Evolutionary conservation across 1,140 invertebrate species (phyloP).

Genomic region (Berghia stephanieae): DNA sequence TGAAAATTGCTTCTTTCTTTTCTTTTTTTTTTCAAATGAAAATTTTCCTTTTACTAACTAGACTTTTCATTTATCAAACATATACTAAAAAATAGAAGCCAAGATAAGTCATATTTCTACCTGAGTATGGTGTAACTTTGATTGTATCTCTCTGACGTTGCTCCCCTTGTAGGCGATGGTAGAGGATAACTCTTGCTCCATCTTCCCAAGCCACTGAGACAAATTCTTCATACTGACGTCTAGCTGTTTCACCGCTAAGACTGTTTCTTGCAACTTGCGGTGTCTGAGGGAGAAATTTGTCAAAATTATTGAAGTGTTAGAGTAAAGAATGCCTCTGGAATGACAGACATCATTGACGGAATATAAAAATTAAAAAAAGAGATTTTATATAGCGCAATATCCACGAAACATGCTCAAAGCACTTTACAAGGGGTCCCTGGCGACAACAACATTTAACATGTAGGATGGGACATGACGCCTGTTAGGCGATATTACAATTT

Average conservation of each 20-base stretch:
- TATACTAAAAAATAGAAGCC: no score
- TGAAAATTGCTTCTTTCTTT: neutral
- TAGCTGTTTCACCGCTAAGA: constrained; percentile 69
- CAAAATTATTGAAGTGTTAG: no score
- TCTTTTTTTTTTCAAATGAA: no score
- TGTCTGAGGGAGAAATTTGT: constrained; percentile 72
- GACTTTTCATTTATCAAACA: no score
- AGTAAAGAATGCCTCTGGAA: no score
- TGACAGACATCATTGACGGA: neutral
- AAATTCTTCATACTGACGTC: constrained; percentile 80
- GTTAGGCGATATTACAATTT: no score
- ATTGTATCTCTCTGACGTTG: constrained; percentile 76
- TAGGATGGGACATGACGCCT: no score
- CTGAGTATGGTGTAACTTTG: constrained; percentile 79
- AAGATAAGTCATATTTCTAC: no score
- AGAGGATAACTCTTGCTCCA: constrained; percentile 78
- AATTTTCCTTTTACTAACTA: neutral
- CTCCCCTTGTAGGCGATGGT: constrained; percentile 77
- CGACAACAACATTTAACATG: no score
- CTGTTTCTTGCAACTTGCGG: constrained; percentile 69
- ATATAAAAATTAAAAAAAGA: neutral
- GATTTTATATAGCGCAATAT: no score
- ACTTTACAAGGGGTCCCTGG: no score
- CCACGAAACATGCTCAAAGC: no score
- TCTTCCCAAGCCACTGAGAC: constrained; percentile 78